Base-by-base conservation (phyloP, 2,113 vertebrate genomes). In the Psilopsiagon aymara region DNA sequence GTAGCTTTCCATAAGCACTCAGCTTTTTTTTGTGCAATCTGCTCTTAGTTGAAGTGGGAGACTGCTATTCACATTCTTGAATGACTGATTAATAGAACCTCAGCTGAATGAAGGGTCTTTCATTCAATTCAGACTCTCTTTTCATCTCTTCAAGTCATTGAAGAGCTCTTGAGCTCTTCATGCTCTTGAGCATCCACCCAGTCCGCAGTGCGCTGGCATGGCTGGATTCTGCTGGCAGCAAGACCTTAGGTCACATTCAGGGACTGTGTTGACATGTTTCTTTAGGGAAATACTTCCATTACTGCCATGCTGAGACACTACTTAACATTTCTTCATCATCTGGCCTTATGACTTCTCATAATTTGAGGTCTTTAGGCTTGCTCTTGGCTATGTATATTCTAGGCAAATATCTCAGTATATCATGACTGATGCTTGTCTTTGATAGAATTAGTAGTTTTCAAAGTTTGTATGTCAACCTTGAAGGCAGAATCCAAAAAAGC, bases 91-190 rank as follows among this genome's bases (percentile, higher is more conserved):
- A 90, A 77, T 86, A 57, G 53, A 85, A 88, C 25, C 52, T 82
- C 18, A 78, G 81, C 23, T 92, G 78, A 92, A 91, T 87, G 90
- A 94, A 71, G 4, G 13, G 41, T 66, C 75, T 86, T 92, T 95
- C 66, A 62, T 88, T 93, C 41, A 70, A 46, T 80, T 92, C n/a
- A 90, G 47, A 24, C 39, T 59, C 49, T 57, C 59, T 86, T 94
- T 95, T 94, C 59, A 53, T 90, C 46, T 94, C 82, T 76, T 92
- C 17, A 46, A 21, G 82, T 74, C 51, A 37, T 86, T 90, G 77
- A 39, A 39, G 39, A 39, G 39, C 39, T 39, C 39, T 39, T 39
- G 39, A 39, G 39, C 39, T 39, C 39, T 39, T 39, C 39, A 39
- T 39, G 75, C 60, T 90, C 37, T 59, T 90, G 71, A 74, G 59